A percentile compares a stretch with the other conserved stretches of the same genome.
Conservation (phyloP, 2,888 invertebrate species). For the Drosophila percnosoma region DNA sequence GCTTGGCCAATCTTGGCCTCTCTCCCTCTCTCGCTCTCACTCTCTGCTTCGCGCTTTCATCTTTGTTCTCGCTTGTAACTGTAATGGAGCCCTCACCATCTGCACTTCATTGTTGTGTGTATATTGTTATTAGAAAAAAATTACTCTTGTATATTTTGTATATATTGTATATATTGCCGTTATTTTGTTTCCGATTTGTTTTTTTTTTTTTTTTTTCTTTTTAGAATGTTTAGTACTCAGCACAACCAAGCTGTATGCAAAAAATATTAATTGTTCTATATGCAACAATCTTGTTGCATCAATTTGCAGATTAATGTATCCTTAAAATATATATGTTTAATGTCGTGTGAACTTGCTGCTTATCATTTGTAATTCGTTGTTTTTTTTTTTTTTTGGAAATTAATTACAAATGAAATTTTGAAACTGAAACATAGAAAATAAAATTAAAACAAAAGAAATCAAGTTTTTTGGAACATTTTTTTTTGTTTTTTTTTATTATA, state of each 20-base stretch:
- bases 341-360: slow-evolving; percentile 5
- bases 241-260: slow-evolving; percentile 72
- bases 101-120: slow-evolving; percentile 15
- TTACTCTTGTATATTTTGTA: slow-evolving; percentile 19
- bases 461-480: slow-evolving; percentile 37
- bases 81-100: neutral
- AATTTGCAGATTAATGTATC: slow-evolving; percentile 11
- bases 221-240: slow-evolving; percentile 63
- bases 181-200: slow-evolving; percentile 8
- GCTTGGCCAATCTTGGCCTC: neutral
- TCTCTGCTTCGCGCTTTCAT: no score
- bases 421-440: slow-evolving; percentile 16
- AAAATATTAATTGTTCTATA: slow-evolving; percentile 36
- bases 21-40: no score
- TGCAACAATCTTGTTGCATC: slow-evolving; percentile 44
- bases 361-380: slow-evolving; percentile 37
- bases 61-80: neutral
- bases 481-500: slow-evolving; percentile 42
- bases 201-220: slow-evolving; percentile 8
- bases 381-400: neutral
- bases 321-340: slow-evolving; percentile 24
- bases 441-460: slow-evolving; percentile 48
- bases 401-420: neutral
- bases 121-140: slow-evolving; percentile 33
- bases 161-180: slow-evolving; percentile 7